phyloP scores from a whole-genome alignment of 2,797 vertebrate species.

The Sardinella longiceps region DNA sequence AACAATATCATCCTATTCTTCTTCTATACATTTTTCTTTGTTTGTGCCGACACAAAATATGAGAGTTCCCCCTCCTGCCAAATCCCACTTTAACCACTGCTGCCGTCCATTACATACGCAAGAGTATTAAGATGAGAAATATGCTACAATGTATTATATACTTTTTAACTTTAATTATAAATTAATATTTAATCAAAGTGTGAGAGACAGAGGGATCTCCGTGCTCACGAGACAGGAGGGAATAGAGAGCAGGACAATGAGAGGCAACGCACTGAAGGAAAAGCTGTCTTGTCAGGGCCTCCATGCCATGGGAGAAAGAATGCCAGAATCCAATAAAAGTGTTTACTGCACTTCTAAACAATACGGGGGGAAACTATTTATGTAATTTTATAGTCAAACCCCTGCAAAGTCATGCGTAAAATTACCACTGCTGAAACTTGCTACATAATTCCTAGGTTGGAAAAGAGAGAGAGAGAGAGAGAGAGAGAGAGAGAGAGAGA shows the following conservation, averaged over 20 bases:
- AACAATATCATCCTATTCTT: no score
- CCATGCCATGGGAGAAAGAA: background rate
- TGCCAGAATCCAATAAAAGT: conserved; percentile 5
- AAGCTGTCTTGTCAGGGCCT: background rate
- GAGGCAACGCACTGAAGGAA: background rate
- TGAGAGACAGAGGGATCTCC: background rate
- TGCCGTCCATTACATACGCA: background rate
- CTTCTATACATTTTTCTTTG: no score
- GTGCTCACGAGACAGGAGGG: background rate
- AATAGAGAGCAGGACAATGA: background rate
- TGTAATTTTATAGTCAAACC: background rate
- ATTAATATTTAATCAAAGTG: no score
- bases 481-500: no score
- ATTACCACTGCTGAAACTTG: background rate
- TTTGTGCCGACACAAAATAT: no score
- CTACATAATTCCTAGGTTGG: background rate
- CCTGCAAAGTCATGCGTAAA: background rate
- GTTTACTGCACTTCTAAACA: background rate
- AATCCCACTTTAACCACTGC: no score
- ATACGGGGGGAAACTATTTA: background rate
- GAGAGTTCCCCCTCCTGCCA: no score
- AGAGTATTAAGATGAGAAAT: background rate
- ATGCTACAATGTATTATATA: background rate
- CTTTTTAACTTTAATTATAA: no score
- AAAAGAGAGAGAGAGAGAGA: background rate